phyloP scores from a whole-genome alignment of 2,888 invertebrate genomes.

The Sarcophaga carnaria region DNA sequence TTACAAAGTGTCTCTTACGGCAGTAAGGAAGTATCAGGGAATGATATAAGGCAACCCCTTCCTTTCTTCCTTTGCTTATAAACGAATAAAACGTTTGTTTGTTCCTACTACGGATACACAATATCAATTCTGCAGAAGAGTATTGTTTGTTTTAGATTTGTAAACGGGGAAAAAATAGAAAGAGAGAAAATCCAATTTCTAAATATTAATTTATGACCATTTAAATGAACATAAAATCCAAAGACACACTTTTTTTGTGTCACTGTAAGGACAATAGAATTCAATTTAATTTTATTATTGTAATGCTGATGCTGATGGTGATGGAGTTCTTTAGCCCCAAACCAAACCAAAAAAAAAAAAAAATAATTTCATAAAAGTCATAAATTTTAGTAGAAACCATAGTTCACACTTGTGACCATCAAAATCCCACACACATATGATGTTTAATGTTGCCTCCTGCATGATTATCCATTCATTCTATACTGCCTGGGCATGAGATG shows the following conservation, averaged over 20 bases:
- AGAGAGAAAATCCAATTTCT: constrained; percentile 1
- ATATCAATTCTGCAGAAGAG: neutral
- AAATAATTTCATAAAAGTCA: constrained; percentile 8
- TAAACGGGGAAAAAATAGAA: neutral
- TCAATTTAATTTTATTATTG: constrained; percentile 78
- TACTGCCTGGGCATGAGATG: constrained; percentile 29
- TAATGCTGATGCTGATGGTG: constrained; percentile 4
- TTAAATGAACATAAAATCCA: constrained; percentile 65
- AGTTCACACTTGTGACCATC: constrained; percentile 76
- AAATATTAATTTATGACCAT: constrained; percentile 69
- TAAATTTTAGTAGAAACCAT: constrained; percentile 70
- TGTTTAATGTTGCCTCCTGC: constrained; percentile 38
- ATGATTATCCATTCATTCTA: constrained; percentile 55
- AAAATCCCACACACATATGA: constrained; percentile 56
- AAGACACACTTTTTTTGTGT: constrained; percentile 69
- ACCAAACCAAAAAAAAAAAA: constrained; percentile 11
- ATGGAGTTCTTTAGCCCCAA: constrained; percentile 27
- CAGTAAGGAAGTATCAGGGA: no score
- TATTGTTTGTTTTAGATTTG: neutral
- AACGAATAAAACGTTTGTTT: constrained; percentile 1
- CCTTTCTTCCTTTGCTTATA: neutral
- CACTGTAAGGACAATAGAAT: constrained; percentile 55
- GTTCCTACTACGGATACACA: neutral
- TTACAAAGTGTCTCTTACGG: neutral
- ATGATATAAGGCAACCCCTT: constrained; percentile 6